Evolutionary conservation across 2,888 invertebrate species (phyloP).

Genomic region (Synergus japonicus): DNA sequence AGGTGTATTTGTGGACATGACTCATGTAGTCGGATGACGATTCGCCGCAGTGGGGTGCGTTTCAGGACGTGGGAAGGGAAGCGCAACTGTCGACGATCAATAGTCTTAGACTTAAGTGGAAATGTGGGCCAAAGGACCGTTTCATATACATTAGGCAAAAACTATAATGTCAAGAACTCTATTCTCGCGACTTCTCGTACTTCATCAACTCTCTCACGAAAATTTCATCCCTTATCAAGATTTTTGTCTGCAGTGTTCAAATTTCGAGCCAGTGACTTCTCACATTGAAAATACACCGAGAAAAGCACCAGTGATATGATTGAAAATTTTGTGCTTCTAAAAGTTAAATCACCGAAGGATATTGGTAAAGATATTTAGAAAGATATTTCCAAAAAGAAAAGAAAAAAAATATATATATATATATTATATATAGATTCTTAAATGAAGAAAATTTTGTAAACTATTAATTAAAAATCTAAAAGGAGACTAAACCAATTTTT

Average conservation of each 20-base stretch:
- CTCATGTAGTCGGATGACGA: conserved; percentile 21
- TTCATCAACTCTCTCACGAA: not conserved
- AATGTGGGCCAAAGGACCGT: conserved; percentile 40
- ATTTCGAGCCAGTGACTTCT: conserved; percentile 9
- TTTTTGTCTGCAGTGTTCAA: not conserved
- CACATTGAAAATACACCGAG: not conserved
- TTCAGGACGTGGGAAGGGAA: conserved; percentile 22
- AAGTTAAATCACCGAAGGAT: not conserved
- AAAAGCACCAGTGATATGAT: not conserved
- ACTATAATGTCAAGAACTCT: conserved; percentile 19
- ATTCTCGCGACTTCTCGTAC: conserved; percentile 9
- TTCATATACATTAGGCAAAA: conserved; percentile 35
- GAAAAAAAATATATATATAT: no score
- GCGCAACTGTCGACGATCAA: conserved; percentile 41
- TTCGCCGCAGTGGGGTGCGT: conserved; percentile 35
- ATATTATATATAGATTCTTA: not conserved
- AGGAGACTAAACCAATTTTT: not conserved
- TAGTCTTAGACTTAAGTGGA: conserved; percentile 39
- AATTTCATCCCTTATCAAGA: not conserved
- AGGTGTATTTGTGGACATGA: conserved; percentile 31
- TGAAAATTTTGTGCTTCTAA: not conserved
- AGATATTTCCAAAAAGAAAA: not conserved
- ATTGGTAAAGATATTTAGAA: not conserved
- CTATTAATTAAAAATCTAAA: not conserved
- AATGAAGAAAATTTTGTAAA: not conserved